Base-by-base conservation (phyloP, 2,888 invertebrate species). In the Clivina fossor region DNA sequence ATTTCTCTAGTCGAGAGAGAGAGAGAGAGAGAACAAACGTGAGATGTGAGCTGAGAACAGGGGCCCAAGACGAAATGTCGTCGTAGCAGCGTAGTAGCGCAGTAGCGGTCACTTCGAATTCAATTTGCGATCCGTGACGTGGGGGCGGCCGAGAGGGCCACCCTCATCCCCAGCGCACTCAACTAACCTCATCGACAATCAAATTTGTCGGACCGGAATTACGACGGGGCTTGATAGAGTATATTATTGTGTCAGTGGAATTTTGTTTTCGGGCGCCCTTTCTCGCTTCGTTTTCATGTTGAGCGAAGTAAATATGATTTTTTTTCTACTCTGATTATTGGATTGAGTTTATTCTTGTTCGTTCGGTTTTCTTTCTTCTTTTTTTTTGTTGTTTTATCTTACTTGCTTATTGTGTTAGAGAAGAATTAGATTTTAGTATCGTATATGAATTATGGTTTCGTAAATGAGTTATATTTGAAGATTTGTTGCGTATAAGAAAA, bases 121-220 rank as follows among this genome's bases (percentile, higher is more conserved):
- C 43, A 53, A 53, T 53, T 53, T 53, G 44, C 24, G 51, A 43
- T 13, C 50, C n/a, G n/a, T n/a, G n/a, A n/a, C n/a, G n/a, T n/a
- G n/a, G n/a, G n/a, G n/a, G n/a, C n/a, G n/a, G 16, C 16, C 24
- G 19, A n/a, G 20, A 15, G 15, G 24, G 20, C 37, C 5, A 9
- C 15, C 35, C 19, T 20, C 16, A 7, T 5, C 40, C 18, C 32
- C 28, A 32, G 32, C 30, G 26, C 53, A 22, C 22, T 24, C 32
- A 50, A 50, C 50, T 50, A 50, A 41, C 38, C 40, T 50, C 50
- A 41, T n/a, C 40, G 40, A 50, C 50, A 50, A 50, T 50, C 50
- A 50, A 50, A 50, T 50, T 50, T 50, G 50, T n/a, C 50, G 22
- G 50, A 50, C 50, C n/a, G n/a, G 41, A 50, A 50, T 50, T 50